Base-by-base conservation (phyloP, 2,888 invertebrate genomes). In the Cetonia aurata region DNA sequence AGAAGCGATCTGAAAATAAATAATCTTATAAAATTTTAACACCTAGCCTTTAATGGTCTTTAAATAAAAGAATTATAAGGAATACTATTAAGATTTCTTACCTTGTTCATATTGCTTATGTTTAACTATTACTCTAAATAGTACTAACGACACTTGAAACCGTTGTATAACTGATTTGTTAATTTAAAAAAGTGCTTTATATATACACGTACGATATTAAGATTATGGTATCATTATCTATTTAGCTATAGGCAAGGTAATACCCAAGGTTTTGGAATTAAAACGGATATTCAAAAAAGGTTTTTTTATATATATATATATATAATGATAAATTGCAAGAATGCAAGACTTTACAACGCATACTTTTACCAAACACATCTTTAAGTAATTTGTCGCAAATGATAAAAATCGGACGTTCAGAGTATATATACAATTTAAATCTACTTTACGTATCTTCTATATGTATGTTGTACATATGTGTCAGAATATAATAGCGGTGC, bases 181-280 rank as follows among this genome's bases (percentile, higher is more conserved):
- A 25, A 50, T 37, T 52, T 52, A 13, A 6, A 65, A 37, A 31
- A 37, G 15, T 52, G 46, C 50, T 46, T 50, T 65, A 50, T 65
- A 65, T 62, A 62, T 48, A 12, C 50, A 56, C 15, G 37, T 33
- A 56, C 37, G 33, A 13, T 31, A 48, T 48, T 9, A 15, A 31
- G 31, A 44, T 31, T 13, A 60, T 1, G 12, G 60, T 15, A 65
- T 50, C 37, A 50, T 65, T 65, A 65, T 65, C 62, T 33, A 65
- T 37, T 50, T 65, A 12, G 37, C 62, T 65, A 10, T 6, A 12
- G 50, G 62, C 50, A 6, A 65, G 37, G 62, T 37, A 65, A 65
- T 50, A 65, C 50, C 62, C 50, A 50, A 50, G 12, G 17, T 33
- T n/a, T 12, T 37, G 62, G 15, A 50, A 50, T 65, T 65, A 50